Conservation (phyloP, 2,888 invertebrate genomes). For the Dryadula phaetusa region DNA sequence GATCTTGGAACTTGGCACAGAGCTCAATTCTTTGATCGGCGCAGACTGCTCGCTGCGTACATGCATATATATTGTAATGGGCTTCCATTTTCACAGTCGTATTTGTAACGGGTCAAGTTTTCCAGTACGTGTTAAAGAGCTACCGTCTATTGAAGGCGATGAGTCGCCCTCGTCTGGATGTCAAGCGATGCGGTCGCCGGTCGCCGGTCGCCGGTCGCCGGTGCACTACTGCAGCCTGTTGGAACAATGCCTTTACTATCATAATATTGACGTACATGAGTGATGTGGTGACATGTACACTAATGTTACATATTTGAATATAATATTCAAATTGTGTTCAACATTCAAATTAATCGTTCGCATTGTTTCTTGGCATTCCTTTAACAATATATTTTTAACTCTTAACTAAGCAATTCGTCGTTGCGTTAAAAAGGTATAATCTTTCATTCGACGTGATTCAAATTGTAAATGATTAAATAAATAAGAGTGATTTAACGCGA, state of each 20-base stretch:
- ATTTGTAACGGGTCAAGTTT: too few relatives aligned
- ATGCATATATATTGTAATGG: too few relatives aligned
- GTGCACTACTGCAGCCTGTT: background rate
- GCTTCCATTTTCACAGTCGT: too few relatives aligned
- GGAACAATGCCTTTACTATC: background rate
- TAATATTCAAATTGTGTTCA: background rate
- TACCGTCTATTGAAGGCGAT: background rate
- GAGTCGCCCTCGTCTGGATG: slow-evolving; percentile 14
- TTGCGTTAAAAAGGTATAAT: background rate
- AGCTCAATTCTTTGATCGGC: background rate
- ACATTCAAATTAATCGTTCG: background rate
- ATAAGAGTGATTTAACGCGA: slow-evolving; percentile 10
- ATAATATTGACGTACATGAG: background rate
- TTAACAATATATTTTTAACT: too few relatives aligned
- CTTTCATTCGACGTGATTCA: background rate
- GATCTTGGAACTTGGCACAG: too few relatives aligned
- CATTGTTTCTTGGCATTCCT: background rate
- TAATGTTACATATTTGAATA: too few relatives aligned
- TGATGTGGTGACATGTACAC: too few relatives aligned
- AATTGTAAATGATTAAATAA: slow-evolving; percentile 9
- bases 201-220: background rate
- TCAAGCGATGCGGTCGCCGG: slow-evolving; percentile 6
- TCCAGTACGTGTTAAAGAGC: background rate
- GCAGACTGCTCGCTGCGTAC: too few relatives aligned
- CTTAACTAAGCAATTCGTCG: background rate